Evolutionary conservation across 2,113 vertebrate genomes (phyloP).

Genomic region (Solenodon paradoxus): DNA sequence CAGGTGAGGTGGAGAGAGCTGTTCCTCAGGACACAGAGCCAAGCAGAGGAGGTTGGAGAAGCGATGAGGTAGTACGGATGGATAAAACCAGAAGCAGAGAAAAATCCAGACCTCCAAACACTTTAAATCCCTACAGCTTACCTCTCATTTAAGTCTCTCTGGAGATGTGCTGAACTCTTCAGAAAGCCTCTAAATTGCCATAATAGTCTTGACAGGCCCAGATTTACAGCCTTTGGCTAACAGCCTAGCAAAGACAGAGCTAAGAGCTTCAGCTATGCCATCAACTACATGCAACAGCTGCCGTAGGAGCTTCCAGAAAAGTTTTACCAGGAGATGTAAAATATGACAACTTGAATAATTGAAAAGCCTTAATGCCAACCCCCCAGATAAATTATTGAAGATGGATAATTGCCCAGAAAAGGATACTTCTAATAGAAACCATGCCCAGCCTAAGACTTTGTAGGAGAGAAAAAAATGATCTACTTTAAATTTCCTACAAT

Average conservation of each 20-base stretch:
- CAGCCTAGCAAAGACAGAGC: conserved; percentile 61
- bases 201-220: conserved; percentile 58
- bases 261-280: conserved; percentile 69
- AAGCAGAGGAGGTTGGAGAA: not conserved
- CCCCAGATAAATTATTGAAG: conserved; percentile 51
- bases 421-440: conserved; percentile 23
- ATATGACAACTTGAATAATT: conserved; percentile 57
- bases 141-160: not conserved
- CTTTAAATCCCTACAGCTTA: not conserved
- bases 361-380: conserved; percentile 44
- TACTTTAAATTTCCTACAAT: conserved; percentile 42
- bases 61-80: too few relatives aligned
- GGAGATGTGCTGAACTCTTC: not conserved
- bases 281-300: conserved; percentile 50
- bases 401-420: conserved; percentile 43
- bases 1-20: not conserved
- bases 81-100: not conserved
- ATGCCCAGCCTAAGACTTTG: not conserved
- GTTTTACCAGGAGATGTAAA: conserved; percentile 66
- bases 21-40: not conserved
- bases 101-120: not conserved
- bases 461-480: not conserved
- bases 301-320: conserved; percentile 76
- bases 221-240: conserved; percentile 73
- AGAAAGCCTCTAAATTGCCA: conserved; percentile 59